Conservation (phyloP, 2,888 invertebrate species). For the Gymnosoma rotundatum region DNA sequence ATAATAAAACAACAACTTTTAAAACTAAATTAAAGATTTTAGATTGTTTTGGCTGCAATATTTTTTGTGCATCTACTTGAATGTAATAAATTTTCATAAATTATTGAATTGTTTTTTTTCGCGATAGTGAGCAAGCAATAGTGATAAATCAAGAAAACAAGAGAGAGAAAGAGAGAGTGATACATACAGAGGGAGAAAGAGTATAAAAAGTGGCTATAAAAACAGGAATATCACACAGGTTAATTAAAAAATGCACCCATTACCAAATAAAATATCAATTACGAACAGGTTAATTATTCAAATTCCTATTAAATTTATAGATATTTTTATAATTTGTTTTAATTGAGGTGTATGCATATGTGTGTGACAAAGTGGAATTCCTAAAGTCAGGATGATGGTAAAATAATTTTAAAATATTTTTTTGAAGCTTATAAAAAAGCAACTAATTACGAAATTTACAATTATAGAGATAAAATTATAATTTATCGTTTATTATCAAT, state of each 20-base stretch:
- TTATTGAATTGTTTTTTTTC: constrained; percentile 4
- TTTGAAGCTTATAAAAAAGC: background rate
- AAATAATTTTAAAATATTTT: background rate
- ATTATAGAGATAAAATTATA: no score
- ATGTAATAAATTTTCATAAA: constrained; percentile 56
- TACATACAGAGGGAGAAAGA: no score
- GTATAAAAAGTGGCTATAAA: background rate
- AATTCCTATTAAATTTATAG: constrained; percentile 34
- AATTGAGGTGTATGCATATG: constrained; percentile 20
- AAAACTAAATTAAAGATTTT: constrained; percentile 17
- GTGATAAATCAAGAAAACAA: background rate
- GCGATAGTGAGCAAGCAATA: background rate
- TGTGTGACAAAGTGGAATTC: constrained; percentile 15
- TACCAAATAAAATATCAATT: constrained; percentile 36
- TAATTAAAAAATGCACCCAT: constrained; percentile 50
- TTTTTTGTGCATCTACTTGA: constrained; percentile 19
- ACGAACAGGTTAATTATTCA: constrained; percentile 49
- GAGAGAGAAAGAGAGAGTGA: background rate
- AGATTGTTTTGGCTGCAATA: constrained; percentile 26
- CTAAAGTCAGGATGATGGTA: background rate
- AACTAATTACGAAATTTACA: no score
- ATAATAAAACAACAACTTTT: background rate
- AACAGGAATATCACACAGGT: constrained; percentile 35
- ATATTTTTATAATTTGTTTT: constrained; percentile 5
- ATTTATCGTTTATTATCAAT: no score